These are phyloP conservation scores for Chloroceryle aenea DNA, from an alignment of 2,113 vertebrate genomes.

Conservation along the genomic window DNA sequence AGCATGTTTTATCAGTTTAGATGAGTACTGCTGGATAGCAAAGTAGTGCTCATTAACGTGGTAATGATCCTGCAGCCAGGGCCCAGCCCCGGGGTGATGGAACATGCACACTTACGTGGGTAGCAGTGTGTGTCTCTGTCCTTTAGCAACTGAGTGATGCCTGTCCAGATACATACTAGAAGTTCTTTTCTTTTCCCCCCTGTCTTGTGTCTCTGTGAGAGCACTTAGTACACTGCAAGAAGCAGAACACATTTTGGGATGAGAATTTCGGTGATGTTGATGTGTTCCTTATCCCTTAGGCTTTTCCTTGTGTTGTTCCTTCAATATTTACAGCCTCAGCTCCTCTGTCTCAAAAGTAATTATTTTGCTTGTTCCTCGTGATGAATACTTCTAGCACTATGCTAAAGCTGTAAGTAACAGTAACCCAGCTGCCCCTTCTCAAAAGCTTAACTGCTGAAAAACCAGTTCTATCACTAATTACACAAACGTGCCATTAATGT, in stretches of 20 bases:
- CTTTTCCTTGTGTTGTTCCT: not conserved
- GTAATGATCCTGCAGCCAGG: not conserved
- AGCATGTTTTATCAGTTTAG: not conserved
- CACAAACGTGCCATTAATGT: not conserved
- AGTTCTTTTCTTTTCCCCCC: not conserved
- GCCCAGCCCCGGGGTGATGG: rapidly evolving
- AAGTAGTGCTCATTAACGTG: not conserved
- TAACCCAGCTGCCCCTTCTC: not conserved
- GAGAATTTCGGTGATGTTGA: not conserved
- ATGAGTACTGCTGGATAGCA: not conserved
- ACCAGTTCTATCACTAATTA: constrained; percentile 24
- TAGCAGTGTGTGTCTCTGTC: not conserved
- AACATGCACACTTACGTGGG: not conserved
- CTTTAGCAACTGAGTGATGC: not conserved
- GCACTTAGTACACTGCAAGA: not conserved
- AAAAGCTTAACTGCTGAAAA: constrained; percentile 10
- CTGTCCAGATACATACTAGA: not conserved
- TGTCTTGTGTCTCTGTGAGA: not conserved
- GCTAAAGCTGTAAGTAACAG: not conserved
- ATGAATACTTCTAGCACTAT: not conserved
- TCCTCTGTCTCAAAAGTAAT: constrained; percentile 31
- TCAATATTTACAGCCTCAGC: constrained; percentile 12
- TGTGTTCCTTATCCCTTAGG: not conserved
- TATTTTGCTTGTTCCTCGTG: constrained; percentile 29
- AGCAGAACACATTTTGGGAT: not conserved